Conservation (phyloP, 2,888 invertebrate species). For the Erannis defoliaria region DNA sequence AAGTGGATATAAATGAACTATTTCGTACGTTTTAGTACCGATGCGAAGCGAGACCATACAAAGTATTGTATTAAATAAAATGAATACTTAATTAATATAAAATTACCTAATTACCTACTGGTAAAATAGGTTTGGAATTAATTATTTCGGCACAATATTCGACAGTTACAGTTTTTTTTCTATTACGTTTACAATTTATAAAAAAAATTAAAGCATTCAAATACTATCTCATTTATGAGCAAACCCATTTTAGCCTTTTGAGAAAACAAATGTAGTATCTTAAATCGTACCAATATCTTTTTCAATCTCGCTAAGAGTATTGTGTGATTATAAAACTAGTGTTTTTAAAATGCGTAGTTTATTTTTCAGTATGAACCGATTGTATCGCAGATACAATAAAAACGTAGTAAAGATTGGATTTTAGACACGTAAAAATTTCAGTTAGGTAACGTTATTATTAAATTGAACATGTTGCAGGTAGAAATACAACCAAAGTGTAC, state of each 20-base stretch:
- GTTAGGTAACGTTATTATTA: slow-evolving; percentile 14
- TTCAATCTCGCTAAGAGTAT: slow-evolving; percentile 3
- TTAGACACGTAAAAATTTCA: slow-evolving; percentile 12
- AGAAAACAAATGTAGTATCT: no score
- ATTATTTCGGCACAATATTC: background rate
- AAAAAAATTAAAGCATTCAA: no score
- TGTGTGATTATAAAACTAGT: slow-evolving; percentile 16
- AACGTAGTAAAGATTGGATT: background rate
- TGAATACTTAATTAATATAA: no score
- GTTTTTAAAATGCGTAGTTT: slow-evolving; percentile 21
- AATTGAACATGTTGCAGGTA: background rate
- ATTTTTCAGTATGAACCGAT: slow-evolving; percentile 8
- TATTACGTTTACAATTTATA: no score
- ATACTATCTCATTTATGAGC: no score
- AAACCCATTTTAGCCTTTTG: no score
- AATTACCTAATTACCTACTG: no score
- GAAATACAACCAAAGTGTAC: background rate
- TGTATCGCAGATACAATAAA: slow-evolving; percentile 1
- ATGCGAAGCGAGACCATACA: no score
- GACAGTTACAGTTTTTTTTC: no score
- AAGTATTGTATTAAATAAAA: no score
- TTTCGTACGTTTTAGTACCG: slow-evolving; percentile 5
- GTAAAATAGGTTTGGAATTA: no score
- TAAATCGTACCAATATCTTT: background rate
- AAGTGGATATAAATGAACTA: background rate